These are phyloP conservation scores for Heliconius aoede DNA, from an alignment of 2,888 invertebrate species.

Conservation along the genomic window DNA sequence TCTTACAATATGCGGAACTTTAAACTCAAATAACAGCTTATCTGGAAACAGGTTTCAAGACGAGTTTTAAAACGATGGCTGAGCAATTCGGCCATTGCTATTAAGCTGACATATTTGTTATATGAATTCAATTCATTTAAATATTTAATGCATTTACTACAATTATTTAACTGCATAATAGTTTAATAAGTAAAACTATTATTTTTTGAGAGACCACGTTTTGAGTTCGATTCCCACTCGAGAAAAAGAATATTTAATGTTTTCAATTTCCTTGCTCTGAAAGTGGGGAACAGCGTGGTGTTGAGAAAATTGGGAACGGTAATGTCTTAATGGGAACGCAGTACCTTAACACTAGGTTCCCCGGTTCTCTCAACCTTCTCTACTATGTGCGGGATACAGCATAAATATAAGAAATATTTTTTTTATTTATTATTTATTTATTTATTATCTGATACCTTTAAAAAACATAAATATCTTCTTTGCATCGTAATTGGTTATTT, in stretches of 20 bases:
- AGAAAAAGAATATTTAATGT: neutral
- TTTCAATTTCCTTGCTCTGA: neutral
- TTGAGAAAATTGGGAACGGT: neutral
- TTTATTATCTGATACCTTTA: neutral
- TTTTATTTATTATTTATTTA: too few species aligned
- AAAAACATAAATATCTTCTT: neutral
- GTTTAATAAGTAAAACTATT: neutral
- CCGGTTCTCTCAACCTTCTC: neutral
- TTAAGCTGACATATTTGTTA: slow-evolving; percentile 45
- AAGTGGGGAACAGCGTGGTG: too few species aligned
- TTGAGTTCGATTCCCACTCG: neutral
- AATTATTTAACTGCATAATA: neutral
- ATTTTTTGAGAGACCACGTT: neutral
- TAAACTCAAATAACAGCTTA: slow-evolving; percentile 35
- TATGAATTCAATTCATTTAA: slow-evolving; percentile 15
- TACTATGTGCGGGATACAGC: neutral
- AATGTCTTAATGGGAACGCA: neutral
- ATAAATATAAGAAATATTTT: neutral
- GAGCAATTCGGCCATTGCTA: slow-evolving; percentile 60
- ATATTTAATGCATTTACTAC: neutral
- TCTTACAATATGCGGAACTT: slow-evolving; percentile 32
- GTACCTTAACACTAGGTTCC: neutral
- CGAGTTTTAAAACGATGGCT: slow-evolving; percentile 49
- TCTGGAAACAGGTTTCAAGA: slow-evolving; percentile 47
- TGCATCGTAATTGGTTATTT: neutral